Base-by-base conservation (phyloP, 2,888 invertebrate species). In the Lumbricus terrestris region DNA sequence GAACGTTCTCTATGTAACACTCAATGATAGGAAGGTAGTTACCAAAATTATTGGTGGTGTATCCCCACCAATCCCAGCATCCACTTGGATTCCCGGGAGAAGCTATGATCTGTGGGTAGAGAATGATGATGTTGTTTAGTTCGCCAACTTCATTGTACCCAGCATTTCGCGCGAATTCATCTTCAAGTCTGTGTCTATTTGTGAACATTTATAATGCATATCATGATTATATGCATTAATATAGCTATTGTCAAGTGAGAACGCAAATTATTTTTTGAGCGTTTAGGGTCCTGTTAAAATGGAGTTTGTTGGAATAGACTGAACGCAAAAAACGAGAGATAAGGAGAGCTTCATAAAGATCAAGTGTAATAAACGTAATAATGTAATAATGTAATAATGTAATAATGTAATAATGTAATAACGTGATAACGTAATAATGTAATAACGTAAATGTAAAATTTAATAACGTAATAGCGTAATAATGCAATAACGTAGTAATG, bases 41-140 rank as follows among this genome's bases (percentile, higher is more conserved):
- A 89, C 90, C 90, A 37, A 89, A 90, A 69, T 82, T 11, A 82
- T 33, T 8, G 38, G 29, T 54, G 90, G 93, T 93, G 88, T 93
- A 94, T 11, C 93, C 94, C 91, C 92, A 93, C 93, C 94, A 93
- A 90, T 94, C 94, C 93, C 93, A 94, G 91, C 93, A 94, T 1
- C 94, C 93, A n/a, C 92, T 90, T 20, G 91, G 92, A 88, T 94
- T 94, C n/a, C 82, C 6, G 37, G 89, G 11, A 15, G 92, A 88
- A 3, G 90, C 37, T 6, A 91, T 88, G 18, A 90, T 92, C 90
- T 94, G 93, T 47, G 94, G 94, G 91, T 94, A 93, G 29, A 94
- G 91, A 33, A 94, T 92, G 90, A 94, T 93, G 90, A 94, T 93
- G 90, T 93, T 92, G 88, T 94, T 94, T 38, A 93, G 90, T 89